phyloP scores from a whole-genome alignment of 2,113 vertebrate genomes.

The Gymnogyps californianus region DNA sequence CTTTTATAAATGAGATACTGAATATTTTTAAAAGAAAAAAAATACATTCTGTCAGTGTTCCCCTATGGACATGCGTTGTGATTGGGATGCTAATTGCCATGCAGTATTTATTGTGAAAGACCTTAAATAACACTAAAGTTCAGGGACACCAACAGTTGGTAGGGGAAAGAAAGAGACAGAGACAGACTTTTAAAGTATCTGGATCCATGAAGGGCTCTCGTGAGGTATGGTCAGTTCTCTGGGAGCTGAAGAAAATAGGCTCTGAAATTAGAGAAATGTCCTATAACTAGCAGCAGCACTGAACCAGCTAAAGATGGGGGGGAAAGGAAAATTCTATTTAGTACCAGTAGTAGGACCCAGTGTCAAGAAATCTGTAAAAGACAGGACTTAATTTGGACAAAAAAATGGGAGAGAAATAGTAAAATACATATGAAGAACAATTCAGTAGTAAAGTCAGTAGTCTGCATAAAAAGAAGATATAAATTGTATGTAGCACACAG shows the following conservation, averaged over 20 bases:
- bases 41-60: background rate
- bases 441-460: background rate
- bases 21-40: background rate
- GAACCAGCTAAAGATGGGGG: background rate
- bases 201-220: background rate
- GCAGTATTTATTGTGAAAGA: background rate
- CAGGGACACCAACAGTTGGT: background rate
- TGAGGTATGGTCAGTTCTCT: background rate
- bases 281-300: background rate
- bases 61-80: background rate
- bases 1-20: background rate
- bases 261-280: background rate
- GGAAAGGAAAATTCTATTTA: background rate
- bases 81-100: background rate
- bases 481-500: background rate
- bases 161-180: background rate
- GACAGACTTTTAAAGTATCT: background rate
- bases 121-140: background rate
- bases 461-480: background rate
- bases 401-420: background rate
- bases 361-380: background rate
- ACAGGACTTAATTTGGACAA: background rate
- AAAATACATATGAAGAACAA: background rate
- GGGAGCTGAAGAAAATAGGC: background rate
- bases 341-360: background rate